Evolutionary conservation across 2,797 vertebrate species (phyloP).

Genomic region (Toxotes lorentzi): DNA sequence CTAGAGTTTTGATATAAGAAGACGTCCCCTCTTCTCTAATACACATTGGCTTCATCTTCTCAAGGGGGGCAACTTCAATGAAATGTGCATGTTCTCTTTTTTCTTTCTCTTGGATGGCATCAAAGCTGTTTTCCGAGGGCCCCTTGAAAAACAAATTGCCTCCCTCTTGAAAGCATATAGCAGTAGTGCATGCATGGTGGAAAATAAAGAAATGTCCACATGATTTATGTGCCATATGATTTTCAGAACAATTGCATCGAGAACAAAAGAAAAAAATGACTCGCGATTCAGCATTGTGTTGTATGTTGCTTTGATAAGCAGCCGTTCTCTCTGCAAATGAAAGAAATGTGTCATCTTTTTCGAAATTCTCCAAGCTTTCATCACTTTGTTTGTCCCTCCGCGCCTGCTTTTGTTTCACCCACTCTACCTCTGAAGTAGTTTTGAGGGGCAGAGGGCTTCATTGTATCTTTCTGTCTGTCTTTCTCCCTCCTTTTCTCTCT

Average conservation of each 20-base stretch:
- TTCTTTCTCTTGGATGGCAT: conserved; percentile 43
- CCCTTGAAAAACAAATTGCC: conserved; percentile 64
- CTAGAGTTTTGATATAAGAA: conserved; percentile 39
- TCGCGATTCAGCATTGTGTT: conserved; percentile 40
- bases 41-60: conserved; percentile 54
- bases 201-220: conserved; percentile 69
- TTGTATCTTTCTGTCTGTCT: conserved; percentile 54
- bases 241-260: conserved; percentile 54
- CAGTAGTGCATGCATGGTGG: conserved; percentile 28
- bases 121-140: conserved; percentile 61
- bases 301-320: conserved; percentile 70
- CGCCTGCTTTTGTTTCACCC: conserved; percentile 74
- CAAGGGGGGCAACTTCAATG: conserved; percentile 52
- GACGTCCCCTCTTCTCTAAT: conserved; percentile 21
- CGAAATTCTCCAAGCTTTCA: conserved; percentile 57
- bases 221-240: conserved; percentile 77
- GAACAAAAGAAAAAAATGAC: conserved; percentile 66
- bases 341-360: conserved; percentile 76
- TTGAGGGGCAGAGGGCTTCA: conserved; percentile 51
- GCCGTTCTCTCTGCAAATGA: conserved; percentile 60
- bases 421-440: conserved; percentile 54
- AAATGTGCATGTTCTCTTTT: conserved; percentile 42
- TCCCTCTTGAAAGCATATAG: conserved; percentile 62
- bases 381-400: conserved; percentile 69
- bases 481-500: conserved; percentile 19